phyloP scores from a whole-genome alignment of 2,888 invertebrate species.

The Erpobdella octoculata region DNA sequence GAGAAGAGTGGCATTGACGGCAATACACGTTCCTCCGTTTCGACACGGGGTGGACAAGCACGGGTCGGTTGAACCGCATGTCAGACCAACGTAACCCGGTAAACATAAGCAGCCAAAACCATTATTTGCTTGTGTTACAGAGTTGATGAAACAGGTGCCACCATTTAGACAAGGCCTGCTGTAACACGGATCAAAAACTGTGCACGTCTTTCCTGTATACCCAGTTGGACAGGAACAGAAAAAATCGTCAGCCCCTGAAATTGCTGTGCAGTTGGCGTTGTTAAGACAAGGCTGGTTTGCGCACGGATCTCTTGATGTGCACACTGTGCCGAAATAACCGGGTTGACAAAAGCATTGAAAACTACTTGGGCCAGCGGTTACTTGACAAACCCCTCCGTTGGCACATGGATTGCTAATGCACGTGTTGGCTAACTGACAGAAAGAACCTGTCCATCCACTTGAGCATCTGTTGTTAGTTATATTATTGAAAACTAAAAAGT shows the following conservation, averaged over 20 bases:
- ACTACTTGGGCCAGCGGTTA: background rate
- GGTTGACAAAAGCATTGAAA: background rate
- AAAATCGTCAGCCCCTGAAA: too few species aligned
- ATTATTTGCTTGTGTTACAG: background rate
- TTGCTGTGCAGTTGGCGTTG: too few species aligned
- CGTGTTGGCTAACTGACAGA: constrained; percentile 38
- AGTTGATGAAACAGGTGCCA: constrained; percentile 14
- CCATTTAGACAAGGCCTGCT: constrained; percentile 21
- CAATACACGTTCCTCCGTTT: constrained; percentile 19
- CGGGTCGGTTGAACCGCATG: too few species aligned
- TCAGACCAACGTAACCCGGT: too few species aligned
- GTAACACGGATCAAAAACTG: constrained; percentile 9
- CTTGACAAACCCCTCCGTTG: constrained; percentile 23
- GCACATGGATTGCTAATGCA: constrained; percentile 31
- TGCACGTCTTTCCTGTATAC: background rate
- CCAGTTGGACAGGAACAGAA: background rate
- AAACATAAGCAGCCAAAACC: too few species aligned
- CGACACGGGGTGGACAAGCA: constrained; percentile 62
- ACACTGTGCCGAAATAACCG: too few species aligned
- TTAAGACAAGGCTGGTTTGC: too few species aligned
- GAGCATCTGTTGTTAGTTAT: constrained; percentile 39
- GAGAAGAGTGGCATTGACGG: constrained; percentile 33
- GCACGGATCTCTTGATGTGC: too few species aligned
- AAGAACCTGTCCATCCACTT: constrained; percentile 40
- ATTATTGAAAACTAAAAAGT: background rate